These are phyloP conservation scores for Ophioderma brevispina DNA, from an alignment of 35 echinoderm and acorn worm genomes.

Conservation along the genomic window DNA sequence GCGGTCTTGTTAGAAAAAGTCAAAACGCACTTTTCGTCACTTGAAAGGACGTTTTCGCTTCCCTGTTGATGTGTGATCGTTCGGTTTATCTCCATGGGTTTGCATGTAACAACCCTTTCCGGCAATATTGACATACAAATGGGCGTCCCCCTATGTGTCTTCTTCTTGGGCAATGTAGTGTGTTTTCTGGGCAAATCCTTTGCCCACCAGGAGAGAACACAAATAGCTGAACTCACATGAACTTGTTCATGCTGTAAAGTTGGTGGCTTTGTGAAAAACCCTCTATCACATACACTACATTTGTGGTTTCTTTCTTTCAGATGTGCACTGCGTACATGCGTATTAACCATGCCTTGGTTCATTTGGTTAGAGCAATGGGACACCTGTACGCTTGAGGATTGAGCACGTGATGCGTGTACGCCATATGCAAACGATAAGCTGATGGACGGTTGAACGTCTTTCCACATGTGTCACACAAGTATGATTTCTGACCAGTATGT, in stretches of 20 bases:
- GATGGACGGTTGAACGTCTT: not conserved
- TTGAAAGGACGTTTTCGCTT: not conserved
- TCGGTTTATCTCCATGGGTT: not conserved
- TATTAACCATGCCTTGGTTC: not conserved
- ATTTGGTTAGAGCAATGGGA: not conserved
- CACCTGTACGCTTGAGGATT: not conserved
- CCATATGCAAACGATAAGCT: not conserved
- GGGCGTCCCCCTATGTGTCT: not conserved
- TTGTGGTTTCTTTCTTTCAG: not conserved
- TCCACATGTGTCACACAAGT: not conserved
- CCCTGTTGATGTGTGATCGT: not conserved
- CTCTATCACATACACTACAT: not conserved
- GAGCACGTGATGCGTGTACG: not conserved
- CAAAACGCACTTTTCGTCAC: not conserved
- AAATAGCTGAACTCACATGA: not conserved
- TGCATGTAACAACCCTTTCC: not conserved
- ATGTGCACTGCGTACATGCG: not conserved
- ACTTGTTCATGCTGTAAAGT: not conserved
- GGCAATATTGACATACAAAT: not conserved
- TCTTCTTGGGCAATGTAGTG: not conserved
- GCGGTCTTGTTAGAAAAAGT: not conserved
- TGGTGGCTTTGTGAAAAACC: not conserved
- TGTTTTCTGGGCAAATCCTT: not conserved
- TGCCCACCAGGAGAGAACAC: not conserved
- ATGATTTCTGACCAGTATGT: not conserved